A percentile compares a stretch with the other conserved stretches of the same genome.
phyloP scores from a whole-genome alignment of 2,113 vertebrate genomes.

The Laterallus jamaicensis region DNA sequence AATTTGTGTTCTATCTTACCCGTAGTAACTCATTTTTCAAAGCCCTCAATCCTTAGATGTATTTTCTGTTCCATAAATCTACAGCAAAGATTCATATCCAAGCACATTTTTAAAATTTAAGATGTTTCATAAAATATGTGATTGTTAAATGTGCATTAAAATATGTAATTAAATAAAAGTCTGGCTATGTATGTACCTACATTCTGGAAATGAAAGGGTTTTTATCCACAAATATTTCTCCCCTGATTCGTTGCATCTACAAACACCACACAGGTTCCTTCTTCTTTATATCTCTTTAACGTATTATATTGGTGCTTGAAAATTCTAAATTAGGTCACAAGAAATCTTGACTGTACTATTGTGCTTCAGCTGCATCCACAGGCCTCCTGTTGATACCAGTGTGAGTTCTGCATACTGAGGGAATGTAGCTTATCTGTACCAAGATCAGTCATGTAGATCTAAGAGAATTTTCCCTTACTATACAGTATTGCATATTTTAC shows the following conservation, averaged over 20 bases:
- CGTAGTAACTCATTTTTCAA: not conserved
- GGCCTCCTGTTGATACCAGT: not conserved
- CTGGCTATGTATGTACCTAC: not conserved
- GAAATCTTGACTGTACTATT: not conserved
- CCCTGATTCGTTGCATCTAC: not conserved
- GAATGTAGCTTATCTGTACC: not conserved
- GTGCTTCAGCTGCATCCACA: not conserved
- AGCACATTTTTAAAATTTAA: not conserved
- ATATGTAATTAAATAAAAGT: not conserved
- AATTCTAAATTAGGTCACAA: not conserved
- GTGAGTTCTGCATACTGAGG: not conserved
- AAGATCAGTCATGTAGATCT: constrained; percentile 13
- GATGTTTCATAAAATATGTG: not conserved
- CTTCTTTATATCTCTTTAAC: not conserved
- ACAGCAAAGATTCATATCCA: not conserved
- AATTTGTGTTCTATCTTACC: not conserved
- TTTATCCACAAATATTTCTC: not conserved
- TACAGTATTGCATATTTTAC: not conserved
- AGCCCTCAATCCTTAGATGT: not conserved
- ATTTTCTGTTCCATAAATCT: not conserved
- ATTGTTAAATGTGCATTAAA: not conserved
- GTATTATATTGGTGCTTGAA: not conserved
- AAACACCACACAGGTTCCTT: not conserved
- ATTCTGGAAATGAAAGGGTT: not conserved
- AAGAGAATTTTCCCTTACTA: not conserved